Percentiles rank a stretch among this genome's conserved stretches.
phyloP scores from a whole-genome alignment of 2,888 invertebrate species.

The Panzeria rudis region DNA sequence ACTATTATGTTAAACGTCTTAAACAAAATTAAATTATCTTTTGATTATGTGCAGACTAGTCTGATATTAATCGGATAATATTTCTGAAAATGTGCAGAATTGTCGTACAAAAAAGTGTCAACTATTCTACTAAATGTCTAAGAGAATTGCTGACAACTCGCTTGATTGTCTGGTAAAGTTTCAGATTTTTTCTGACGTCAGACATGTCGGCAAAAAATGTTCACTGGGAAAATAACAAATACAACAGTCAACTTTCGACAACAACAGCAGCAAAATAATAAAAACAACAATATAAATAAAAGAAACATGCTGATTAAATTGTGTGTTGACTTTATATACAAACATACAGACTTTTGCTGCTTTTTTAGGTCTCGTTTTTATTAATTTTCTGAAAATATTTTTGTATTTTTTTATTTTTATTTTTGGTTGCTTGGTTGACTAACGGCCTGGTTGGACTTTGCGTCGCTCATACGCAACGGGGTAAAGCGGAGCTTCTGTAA shows the following conservation, averaged over 20 bases:
- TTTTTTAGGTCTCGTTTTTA: conserved; percentile 51
- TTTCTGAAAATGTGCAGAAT: no score
- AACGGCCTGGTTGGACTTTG: conserved; percentile 32
- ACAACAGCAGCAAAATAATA: conserved; percentile 42
- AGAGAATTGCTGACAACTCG: no score
- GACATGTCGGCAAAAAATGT: no score
- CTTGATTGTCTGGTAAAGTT: no score
- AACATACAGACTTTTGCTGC: conserved; percentile 34
- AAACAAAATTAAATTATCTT: no score
- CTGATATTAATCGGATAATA: no score
- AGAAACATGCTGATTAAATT: conserved; percentile 66
- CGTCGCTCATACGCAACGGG: conserved; percentile 2
- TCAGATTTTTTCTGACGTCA: no score
- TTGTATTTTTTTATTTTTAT: conserved; percentile 14
- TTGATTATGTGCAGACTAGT: no score
- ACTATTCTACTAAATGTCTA: no score
- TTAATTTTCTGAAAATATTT: conserved; percentile 16
- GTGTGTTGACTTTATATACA: conserved; percentile 65
- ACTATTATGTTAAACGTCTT: no score
- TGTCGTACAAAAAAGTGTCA: no score
- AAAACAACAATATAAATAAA: conserved; percentile 39
- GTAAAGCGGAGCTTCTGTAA: background rate
- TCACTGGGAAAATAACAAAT: conserved; percentile 31
- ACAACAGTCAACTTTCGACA: conserved; percentile 58
- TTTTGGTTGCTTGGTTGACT: conserved; percentile 43